Evolutionary conservation across 2,888 invertebrate genomes (phyloP), one percentile per base, ranked within the genome.

Genomic region (Conops quadrifasciatus): DNA sequence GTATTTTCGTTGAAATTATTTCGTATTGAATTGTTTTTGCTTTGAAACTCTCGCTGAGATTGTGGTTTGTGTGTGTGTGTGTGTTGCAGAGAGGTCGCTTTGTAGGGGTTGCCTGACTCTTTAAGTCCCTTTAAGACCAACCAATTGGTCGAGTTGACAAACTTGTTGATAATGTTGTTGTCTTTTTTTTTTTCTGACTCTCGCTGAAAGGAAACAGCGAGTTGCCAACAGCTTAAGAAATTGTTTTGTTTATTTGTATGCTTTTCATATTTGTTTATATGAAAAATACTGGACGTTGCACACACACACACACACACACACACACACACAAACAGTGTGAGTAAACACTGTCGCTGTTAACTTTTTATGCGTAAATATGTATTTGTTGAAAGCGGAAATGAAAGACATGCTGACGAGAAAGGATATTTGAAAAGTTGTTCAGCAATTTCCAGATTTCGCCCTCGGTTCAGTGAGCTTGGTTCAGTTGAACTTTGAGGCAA

Each of bases 391-490:
- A 53, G n/a, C 21, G 53, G 24, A 53, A 53, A 24, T 2, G 21
- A 9, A 36, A 36, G n/a, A 36, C 9, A 36, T 36, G 19, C n/a
- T 53, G 4, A 36, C n/a, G 49, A 19, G n/a, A n/a, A n/a, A n/a
- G 51, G 53, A 67, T 58, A 56, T 67, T 67, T 67, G 43, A 56
- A 56, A 67, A 67, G 58, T 56, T 67, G 36, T 16, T 21, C 19
- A 56, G 53, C 30, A 66, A 58, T 43, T 67, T 58, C 19, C 43
- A 26, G 56, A 24, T 5, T 53, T 19, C 62, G 9, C 13, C 9
- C 28, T 58, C 19, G 36, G 13, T 45, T 43, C 45, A 7, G 11
- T 19, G 24, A n/a, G 15, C 62, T 62, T n/a, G n/a, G n/a, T n/a
- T 21, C 16, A n/a, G 51, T 62, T 58, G 26, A 43, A 58, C 67